Evolutionary conservation across 2,113 vertebrate genomes (phyloP), one percentile per base, ranked within the genome.

Genomic region (Anthoscopus minutus): DNA sequence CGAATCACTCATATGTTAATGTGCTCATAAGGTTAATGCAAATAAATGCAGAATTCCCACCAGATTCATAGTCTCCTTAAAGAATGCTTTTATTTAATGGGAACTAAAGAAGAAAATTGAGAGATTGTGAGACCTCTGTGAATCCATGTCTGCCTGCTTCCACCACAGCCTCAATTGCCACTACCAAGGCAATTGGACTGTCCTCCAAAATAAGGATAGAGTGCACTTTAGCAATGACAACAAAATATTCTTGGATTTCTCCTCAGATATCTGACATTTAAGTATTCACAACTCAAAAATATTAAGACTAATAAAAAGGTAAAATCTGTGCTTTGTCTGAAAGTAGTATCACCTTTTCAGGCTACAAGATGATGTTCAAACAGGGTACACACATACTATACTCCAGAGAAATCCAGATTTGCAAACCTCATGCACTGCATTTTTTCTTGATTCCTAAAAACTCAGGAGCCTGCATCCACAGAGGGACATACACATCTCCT

Each of bases 31-130:
- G 94, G 78, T 62, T 78, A 86, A 95, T 53, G 44, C 56, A 86
- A 90, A 84, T 60, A 90, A 64, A 88, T 42, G 40, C 56, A 93
- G 76, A 86, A 88, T 78, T 92, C 60, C 80, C 80, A 81, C 20
- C 42, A 86, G 7, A 33, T 92, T 78, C 2, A 0, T 1, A 57
- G 40, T 67, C 40, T n/a, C 27, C 24, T 88, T 66, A 94, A 94
- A 92, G 0, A 11, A 15, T 56, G 28, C 14, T 77, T 94, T 88
- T 20, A 3, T 91, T 89, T 86, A 69, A 77, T 27, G 37, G 15
- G 28, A 91, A 44, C 38, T 76, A 66, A 89, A 83, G 5, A 70
- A 58, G 79, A 82, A 88, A 65, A 89, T 0, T 0, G 30, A 85
- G 60, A 89, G 35, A 61, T 2, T 56, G 27, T 8, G 15, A 38